Conservation (phyloP, 2,113 vertebrate species). For the Montifringilla adamsi region DNA sequence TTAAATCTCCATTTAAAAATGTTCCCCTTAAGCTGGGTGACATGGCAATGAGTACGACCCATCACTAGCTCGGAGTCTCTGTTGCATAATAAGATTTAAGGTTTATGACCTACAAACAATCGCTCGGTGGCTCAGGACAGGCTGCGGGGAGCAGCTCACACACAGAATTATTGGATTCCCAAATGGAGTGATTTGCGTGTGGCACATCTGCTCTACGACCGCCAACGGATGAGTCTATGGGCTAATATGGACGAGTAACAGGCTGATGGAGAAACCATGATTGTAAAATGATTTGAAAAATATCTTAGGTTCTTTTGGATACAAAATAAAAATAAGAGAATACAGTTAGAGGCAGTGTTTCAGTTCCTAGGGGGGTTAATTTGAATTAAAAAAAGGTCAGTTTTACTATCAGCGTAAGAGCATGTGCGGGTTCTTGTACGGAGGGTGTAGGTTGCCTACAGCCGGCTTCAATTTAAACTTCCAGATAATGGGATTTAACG, state of each 20-base stretch:
- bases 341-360: not conserved
- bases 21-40: slow-evolving; percentile 37
- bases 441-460: slow-evolving; percentile 25
- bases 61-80: not conserved
- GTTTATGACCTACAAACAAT: slow-evolving; percentile 22
- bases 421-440: slow-evolving; percentile 7
- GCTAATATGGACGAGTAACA: slow-evolving; percentile 57
- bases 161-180: not conserved
- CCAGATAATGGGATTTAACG: slow-evolving; percentile 21
- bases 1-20: not conserved
- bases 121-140: not conserved
- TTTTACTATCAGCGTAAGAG: not conserved
- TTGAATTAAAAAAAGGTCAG: not conserved
- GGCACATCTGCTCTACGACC: not conserved
- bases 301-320: not conserved
- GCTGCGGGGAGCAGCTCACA: not conserved
- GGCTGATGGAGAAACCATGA: slow-evolving; percentile 60
- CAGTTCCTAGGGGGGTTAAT: not conserved
- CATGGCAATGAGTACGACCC: slow-evolving; percentile 20
- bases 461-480: slow-evolving; percentile 40
- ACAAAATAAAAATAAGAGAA: slow-evolving; percentile 36
- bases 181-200: slow-evolving; percentile 21
- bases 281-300: slow-evolving; percentile 59
- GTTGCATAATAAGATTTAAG: slow-evolving; percentile 6
- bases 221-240: slow-evolving; percentile 52